phyloP scores from a whole-genome alignment of 1,140 invertebrate species.

The Drosophila varians region DNA sequence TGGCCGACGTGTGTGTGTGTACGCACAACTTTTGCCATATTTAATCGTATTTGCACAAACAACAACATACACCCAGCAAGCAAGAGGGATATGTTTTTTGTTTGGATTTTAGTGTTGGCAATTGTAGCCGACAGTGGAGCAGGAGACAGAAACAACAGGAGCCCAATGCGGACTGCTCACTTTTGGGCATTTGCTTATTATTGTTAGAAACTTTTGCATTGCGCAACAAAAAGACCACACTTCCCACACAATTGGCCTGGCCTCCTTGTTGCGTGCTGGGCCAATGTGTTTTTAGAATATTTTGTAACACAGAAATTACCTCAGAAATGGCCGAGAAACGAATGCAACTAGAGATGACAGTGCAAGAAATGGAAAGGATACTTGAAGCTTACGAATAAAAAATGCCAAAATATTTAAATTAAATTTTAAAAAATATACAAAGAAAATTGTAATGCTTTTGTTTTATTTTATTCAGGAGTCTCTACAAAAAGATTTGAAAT shows the following conservation, averaged over 20 bases:
- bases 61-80: constrained; percentile 46
- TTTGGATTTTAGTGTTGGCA: constrained; percentile 37
- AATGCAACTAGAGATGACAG: constrained; percentile 50
- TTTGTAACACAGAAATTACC: constrained; percentile 62
- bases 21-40: constrained; percentile 81
- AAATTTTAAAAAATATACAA: not conserved
- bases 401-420: not conserved
- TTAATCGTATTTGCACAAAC: constrained; percentile 71
- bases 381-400: not conserved
- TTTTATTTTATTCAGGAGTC: too few relatives aligned
- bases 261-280: constrained; percentile 32
- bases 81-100: constrained; percentile 15
- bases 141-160: not conserved
- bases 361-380: not conserved
- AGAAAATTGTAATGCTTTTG: not conserved
- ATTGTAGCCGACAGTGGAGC: constrained; percentile 35
- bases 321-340: constrained; percentile 35
- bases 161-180: constrained; percentile 38
- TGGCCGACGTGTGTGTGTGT: constrained; percentile 75
- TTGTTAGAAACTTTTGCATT: constrained; percentile 76
- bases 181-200: constrained; percentile 80
- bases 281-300: constrained; percentile 62
- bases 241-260: constrained; percentile 36
- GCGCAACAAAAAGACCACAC: constrained; percentile 39
- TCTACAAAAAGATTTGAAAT: too few relatives aligned